Evolutionary conservation across 2,888 invertebrate species (phyloP).

Genomic region (Sesia apiformis): DNA sequence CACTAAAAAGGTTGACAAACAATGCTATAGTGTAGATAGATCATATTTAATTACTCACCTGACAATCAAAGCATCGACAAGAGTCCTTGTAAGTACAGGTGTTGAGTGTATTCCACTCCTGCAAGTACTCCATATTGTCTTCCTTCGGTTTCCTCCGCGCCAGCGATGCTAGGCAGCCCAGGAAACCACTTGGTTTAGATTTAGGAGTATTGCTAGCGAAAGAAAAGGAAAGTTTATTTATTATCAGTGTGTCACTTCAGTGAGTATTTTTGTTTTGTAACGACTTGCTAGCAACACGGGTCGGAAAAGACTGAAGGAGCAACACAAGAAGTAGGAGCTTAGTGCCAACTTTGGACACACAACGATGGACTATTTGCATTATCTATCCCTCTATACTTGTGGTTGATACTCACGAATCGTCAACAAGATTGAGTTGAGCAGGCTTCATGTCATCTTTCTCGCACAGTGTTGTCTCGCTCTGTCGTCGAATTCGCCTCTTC

Average conservation of each 20-base stretch:
- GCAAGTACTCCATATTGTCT: constrained; percentile 37
- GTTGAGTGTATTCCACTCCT: constrained; percentile 40
- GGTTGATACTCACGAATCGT: constrained; percentile 24
- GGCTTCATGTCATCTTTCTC: constrained; percentile 46
- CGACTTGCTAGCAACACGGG: too few relatives aligned
- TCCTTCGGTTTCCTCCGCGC: constrained; percentile 42
- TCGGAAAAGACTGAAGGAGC: not conserved
- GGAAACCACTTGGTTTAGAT: constrained; percentile 25
- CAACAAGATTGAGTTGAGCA: constrained; percentile 32
- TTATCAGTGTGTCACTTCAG: too few relatives aligned
- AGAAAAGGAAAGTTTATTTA: too few relatives aligned
- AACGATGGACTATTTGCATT: too few relatives aligned
- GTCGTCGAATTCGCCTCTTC: constrained; percentile 33
- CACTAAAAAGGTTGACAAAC: too few relatives aligned
- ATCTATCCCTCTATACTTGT: not conserved
- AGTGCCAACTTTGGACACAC: too few relatives aligned
- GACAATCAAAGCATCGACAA: constrained; percentile 56
- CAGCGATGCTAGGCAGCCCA: constrained; percentile 34
- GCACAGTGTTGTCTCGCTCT: constrained; percentile 44
- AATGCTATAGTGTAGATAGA: too few relatives aligned
- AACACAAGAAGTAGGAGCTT: not conserved
- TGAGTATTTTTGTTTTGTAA: too few relatives aligned
- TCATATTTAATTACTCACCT: constrained; percentile 26
- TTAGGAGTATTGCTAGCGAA: constrained; percentile 16
- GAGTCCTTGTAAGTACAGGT: constrained; percentile 55